Evolutionary conservation across 2,888 invertebrate genomes (phyloP), one percentile per base, ranked within the genome.

Genomic region (Acanthopleura granulata): DNA sequence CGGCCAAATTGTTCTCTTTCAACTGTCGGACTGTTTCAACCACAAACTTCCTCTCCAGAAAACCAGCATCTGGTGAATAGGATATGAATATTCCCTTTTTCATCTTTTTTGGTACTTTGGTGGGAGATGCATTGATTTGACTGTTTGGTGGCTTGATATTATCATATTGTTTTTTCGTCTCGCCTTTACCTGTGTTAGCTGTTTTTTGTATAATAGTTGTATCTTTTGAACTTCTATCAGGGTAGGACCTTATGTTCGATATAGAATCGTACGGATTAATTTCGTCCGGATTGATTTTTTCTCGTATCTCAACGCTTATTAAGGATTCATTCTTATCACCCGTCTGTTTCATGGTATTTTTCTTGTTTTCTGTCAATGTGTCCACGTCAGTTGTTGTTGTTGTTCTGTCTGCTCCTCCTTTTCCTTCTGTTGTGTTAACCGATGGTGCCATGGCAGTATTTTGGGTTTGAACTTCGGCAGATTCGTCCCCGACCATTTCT

Each of bases 61-160:
- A 90, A 11, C 87, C 88, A 15, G 89, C 88, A 82, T 89, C 90
- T 0, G 89, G 89, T 12, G 88, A 88, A 79, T 90, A 90, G 0
- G 89, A 89, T 18, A 89, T 81, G 79, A 88, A 89, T 29, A 90
- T 88, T 15, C 84, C 81, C 78, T 89, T 89, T 80, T 87, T 89
- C 25, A 83, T 78, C 73, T 85, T 86, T 78, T 87, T 88, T 0
- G 70, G 70, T 73, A 79, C 81, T 40, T 74, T 74, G 14, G 75
- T 71, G n/a, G 76, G 66, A 27, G 74, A 61, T 51, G 51, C 62
- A 1, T 70, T 71, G n/a, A 72, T 73, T 14, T 61, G n/a, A 12
- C 27, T 30, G 14, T 73, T 18, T 22, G 66, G 6, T 25, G 66
- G 66, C 6, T 22, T 22, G 22, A 27, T 66, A 6, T 14, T 6